Percentiles rank a stretch among this genome's conserved stretches.
Conservation (phyloP, 2,888 invertebrate genomes). For the Patella caerulea region DNA sequence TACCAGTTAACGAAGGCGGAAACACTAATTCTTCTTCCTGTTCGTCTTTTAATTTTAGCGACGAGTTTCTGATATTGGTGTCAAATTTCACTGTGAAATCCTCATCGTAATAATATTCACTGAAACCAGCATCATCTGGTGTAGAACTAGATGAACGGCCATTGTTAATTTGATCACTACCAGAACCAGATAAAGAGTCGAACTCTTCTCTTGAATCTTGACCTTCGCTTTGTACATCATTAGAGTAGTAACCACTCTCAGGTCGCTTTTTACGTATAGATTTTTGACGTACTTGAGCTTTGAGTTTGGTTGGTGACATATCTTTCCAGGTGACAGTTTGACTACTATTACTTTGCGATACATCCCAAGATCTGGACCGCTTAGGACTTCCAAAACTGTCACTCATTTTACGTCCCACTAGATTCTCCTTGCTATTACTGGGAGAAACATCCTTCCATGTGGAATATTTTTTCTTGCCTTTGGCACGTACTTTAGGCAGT, state of each 20-base stretch:
- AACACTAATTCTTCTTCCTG: constrained; percentile 32
- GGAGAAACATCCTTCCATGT: constrained; percentile 45
- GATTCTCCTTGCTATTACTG: constrained; percentile 28
- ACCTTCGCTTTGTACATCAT: constrained; percentile 43
- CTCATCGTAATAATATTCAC: constrained; percentile 70
- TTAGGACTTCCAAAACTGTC: constrained; percentile 27
- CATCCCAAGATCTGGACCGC: constrained; percentile 29
- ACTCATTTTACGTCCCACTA: constrained; percentile 23
- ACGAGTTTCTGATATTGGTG: constrained; percentile 58
- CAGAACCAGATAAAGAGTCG: constrained; percentile 38
- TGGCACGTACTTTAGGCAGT: constrained; percentile 16
- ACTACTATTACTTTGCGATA: constrained; percentile 32
- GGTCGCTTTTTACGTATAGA: constrained; percentile 32
- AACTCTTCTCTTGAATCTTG: constrained; percentile 43
- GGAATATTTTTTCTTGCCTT: constrained; percentile 25
- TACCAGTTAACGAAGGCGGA: constrained; percentile 38
- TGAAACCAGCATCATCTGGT: constrained; percentile 60
- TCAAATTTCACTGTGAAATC: constrained; percentile 67
- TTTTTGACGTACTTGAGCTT: constrained; percentile 20
- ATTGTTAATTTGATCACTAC: constrained; percentile 30
- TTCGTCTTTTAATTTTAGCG: constrained; percentile 44
- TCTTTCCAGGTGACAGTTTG: constrained; percentile 55
- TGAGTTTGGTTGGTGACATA: constrained; percentile 52
- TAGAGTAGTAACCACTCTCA: constrained; percentile 48
- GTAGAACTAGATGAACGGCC: constrained; percentile 31